Percentiles rank a stretch among this genome's conserved stretches.
phyloP scores from a whole-genome alignment of 2,888 invertebrate genomes.

The Selenia dentaria region DNA sequence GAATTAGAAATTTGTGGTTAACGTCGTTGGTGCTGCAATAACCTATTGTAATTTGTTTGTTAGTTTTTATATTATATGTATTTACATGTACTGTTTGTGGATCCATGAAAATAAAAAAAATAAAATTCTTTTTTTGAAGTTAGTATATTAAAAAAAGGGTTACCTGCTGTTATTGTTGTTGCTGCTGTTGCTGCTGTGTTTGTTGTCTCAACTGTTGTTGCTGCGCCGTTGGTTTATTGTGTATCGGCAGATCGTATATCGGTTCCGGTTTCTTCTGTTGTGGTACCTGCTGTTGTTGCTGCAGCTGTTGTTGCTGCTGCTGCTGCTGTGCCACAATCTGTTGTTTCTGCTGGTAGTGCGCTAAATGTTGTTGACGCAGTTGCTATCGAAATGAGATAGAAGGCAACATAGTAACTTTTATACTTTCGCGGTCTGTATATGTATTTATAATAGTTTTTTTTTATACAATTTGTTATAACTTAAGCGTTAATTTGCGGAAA shows the following conservation, averaged over 20 bases:
- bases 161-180: constrained; percentile 37
- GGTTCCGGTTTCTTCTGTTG: constrained; percentile 71
- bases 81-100: not conserved
- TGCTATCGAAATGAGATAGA: constrained; percentile 37
- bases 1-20: too few relatives aligned
- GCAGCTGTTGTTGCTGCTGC: constrained; percentile 29
- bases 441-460: too few relatives aligned
- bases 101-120: too few relatives aligned
- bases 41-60: constrained; percentile 5
- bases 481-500: too few relatives aligned
- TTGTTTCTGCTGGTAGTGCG: constrained; percentile 41
- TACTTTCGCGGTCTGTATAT: too few relatives aligned
- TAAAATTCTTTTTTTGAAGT: too few relatives aligned
- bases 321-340: constrained; percentile 29
- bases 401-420: too few relatives aligned
- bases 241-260: constrained; percentile 74
- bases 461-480: too few relatives aligned
- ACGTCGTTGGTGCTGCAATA: too few relatives aligned
- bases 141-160: too few relatives aligned
- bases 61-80: constrained; percentile 1
- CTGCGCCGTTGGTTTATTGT: constrained; percentile 70
- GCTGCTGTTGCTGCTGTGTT: too few relatives aligned
- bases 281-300: constrained; percentile 42
- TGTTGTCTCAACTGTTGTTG: constrained; percentile 50
- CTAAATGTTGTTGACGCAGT: constrained; percentile 49